Conservation (phyloP, 2,113 vertebrate genomes). For the Grantiella picta region DNA sequence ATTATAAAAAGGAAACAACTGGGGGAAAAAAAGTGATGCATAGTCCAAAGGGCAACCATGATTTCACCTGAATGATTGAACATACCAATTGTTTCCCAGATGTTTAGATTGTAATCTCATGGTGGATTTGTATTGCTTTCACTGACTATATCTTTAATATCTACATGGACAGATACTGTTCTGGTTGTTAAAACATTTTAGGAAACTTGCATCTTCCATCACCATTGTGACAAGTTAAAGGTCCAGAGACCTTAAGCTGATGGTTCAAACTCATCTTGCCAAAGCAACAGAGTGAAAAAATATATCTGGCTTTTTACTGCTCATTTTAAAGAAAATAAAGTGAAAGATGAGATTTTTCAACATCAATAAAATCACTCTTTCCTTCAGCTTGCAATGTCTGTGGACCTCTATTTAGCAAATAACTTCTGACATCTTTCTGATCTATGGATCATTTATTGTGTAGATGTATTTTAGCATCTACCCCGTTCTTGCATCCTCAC, state of each 20-base stretch:
- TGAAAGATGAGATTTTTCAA: slow-evolving; percentile 41
- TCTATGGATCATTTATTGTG: slow-evolving; percentile 17
- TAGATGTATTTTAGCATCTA: background rate
- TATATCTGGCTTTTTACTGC: slow-evolving; percentile 32
- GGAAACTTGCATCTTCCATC: slow-evolving; percentile 55
- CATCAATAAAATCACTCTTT: slow-evolving; percentile 45
- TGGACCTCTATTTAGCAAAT: slow-evolving; percentile 19
- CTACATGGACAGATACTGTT: slow-evolving; percentile 20
- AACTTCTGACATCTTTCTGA: slow-evolving; percentile 18
- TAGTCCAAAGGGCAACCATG: slow-evolving; percentile 31
- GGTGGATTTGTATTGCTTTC: slow-evolving; percentile 56
- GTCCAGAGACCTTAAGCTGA: slow-evolving; percentile 27
- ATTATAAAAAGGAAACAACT: slow-evolving; percentile 57
- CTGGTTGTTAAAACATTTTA: slow-evolving; percentile 28
- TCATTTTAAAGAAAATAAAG: slow-evolving; percentile 67
- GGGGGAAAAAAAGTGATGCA: background rate
- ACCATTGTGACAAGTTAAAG: slow-evolving; percentile 37
- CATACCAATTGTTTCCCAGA: slow-evolving; percentile 33
- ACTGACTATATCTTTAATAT: slow-evolving; percentile 69
- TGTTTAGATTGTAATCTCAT: background rate
- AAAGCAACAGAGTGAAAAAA: slow-evolving; percentile 57
- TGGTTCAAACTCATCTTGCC: slow-evolving; percentile 56
- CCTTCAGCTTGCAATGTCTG: slow-evolving; percentile 9
- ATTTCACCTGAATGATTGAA: slow-evolving; percentile 26
- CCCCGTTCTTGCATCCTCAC: background rate